Percentiles rank a stretch among this genome's conserved stretches.
Evolutionary conservation across 2,113 vertebrate species (phyloP).

Genomic region (Zapus hudsonius): DNA sequence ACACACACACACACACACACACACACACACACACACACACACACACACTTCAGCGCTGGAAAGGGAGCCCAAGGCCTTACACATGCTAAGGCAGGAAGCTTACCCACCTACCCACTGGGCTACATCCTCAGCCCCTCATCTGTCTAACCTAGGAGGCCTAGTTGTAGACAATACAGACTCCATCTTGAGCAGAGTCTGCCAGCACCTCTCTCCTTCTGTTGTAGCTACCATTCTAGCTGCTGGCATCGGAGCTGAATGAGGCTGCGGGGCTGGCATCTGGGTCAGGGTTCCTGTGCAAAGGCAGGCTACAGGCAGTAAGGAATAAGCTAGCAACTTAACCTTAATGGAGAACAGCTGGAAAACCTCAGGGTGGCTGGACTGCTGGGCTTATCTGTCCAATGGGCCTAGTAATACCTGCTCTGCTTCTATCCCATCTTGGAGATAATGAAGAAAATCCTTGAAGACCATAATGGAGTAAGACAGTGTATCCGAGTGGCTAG

Average conservation of each 20-base stretch:
- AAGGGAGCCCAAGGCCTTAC: too few relatives aligned
- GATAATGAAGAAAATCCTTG: background rate
- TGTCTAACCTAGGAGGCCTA: background rate
- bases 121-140: too few relatives aligned
- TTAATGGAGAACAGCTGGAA: background rate
- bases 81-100: too few relatives aligned
- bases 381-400: background rate
- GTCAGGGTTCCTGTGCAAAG: background rate
- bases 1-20: too few relatives aligned
- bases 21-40: too few relatives aligned
- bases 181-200: rapidly evolving
- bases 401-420: background rate
- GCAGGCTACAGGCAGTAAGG: too few relatives aligned
- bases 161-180: background rate
- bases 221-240: background rate
- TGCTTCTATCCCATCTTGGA: background rate
- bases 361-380: background rate
- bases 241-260: background rate
- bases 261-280: background rate
- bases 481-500: background rate
- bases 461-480: background rate
- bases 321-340: background rate
- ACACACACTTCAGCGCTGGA: too few relatives aligned
- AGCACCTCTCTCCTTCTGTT: background rate
- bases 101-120: too few relatives aligned